phyloP scores from a whole-genome alignment of 2,797 vertebrate species.

The Epinephelus awoara region DNA sequence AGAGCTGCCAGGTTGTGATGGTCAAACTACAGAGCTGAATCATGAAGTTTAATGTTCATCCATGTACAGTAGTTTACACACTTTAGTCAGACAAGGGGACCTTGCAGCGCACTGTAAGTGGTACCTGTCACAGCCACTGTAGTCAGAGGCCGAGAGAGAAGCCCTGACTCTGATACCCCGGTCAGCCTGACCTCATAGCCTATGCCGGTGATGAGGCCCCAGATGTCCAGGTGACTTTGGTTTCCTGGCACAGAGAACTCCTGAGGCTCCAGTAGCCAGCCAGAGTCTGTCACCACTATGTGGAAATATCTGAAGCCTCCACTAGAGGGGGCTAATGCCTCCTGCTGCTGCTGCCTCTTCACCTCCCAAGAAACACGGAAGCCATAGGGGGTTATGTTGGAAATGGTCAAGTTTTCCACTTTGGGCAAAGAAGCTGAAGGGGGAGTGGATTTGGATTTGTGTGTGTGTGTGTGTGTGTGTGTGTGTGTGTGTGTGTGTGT shows the following conservation, averaged over 20 bases:
- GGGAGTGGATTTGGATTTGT: conserved; percentile 38
- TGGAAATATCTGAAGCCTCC: conserved; percentile 91
- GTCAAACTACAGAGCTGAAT: conserved; percentile 59
- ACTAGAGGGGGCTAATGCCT: conserved; percentile 75
- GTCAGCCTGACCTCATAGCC: conserved; percentile 97
- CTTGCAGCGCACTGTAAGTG: conserved; percentile 59
- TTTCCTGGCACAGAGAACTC: conserved; percentile 93
- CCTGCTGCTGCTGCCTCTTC: conserved; percentile 79
- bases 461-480: neutral
- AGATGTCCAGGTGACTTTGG: conserved; percentile 92
- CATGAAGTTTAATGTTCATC: neutral
- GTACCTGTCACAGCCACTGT: conserved; percentile 96
- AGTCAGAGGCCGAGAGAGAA: conserved; percentile 92
- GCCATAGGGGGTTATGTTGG: conserved; percentile 93
- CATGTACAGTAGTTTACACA: conserved; percentile 13
- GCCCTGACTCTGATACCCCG: conserved; percentile 91
- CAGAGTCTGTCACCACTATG: conserved; percentile 95
- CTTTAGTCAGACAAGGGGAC: conserved; percentile 40
- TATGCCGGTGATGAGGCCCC: conserved; percentile 98
- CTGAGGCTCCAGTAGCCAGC: conserved; percentile 95
- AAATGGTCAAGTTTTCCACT: conserved; percentile 96
- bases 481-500: neutral
- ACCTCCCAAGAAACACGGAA: conserved; percentile 93
- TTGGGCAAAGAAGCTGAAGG: conserved; percentile 92
- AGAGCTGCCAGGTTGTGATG: conserved; percentile 51